Conservation (phyloP, 2,888 invertebrate species). For the Sceliomorpha sp. region DNA sequence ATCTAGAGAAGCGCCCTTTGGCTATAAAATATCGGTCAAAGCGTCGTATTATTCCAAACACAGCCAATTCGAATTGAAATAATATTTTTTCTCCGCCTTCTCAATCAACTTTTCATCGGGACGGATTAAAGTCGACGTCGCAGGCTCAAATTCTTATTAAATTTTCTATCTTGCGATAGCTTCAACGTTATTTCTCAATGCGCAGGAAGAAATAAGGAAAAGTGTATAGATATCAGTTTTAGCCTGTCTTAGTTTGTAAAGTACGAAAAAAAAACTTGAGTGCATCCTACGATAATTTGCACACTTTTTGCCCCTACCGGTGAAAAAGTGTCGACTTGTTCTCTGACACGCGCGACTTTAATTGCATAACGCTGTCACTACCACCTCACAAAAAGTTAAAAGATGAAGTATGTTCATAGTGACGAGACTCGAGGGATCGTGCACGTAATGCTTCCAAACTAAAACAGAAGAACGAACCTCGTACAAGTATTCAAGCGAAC, state of each 20-base stretch:
- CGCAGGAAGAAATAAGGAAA: slow-evolving; percentile 1
- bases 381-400: slow-evolving; percentile 14
- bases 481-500: background rate
- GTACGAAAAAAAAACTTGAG: slow-evolving; percentile 2
- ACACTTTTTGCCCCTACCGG: slow-evolving; percentile 3
- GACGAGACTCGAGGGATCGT: slow-evolving; percentile 6
- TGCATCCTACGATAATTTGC: slow-evolving; percentile 7
- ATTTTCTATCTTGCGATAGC: no score
- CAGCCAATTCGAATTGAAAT: slow-evolving; percentile 45
- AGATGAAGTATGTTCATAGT: slow-evolving; percentile 22
- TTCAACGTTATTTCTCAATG: no score
- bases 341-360: slow-evolving; percentile 21
- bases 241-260: background rate
- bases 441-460: background rate
- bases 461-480: background rate
- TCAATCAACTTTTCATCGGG: background rate
- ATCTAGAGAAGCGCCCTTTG: slow-evolving; percentile 19
- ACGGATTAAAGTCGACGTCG: no score
- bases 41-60: slow-evolving; percentile 58
- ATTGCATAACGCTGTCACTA: slow-evolving; percentile 22
- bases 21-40: slow-evolving; percentile 49
- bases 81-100: slow-evolving; percentile 50
- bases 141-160: no score
- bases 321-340: slow-evolving; percentile 18
- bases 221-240: background rate